Percentiles rank a stretch among this genome's conserved stretches.
These are phyloP conservation scores for Mylabris sibirica DNA, from an alignment of 2,888 invertebrate genomes.

Conservation along the genomic window DNA sequence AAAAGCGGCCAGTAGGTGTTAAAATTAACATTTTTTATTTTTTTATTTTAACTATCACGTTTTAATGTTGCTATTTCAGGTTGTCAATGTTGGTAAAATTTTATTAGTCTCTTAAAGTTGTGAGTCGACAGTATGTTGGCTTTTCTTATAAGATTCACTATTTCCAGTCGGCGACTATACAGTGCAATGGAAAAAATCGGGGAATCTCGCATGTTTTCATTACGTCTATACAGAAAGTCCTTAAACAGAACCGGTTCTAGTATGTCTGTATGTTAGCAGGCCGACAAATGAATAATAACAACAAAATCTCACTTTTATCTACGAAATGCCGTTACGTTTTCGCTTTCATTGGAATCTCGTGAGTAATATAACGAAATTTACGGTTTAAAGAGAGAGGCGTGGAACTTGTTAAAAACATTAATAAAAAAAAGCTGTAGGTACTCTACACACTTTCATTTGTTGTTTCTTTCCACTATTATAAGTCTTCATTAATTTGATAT, in stretches of 20 bases:
- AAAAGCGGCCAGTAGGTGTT: too few relatives aligned
- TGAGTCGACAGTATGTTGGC: too few relatives aligned
- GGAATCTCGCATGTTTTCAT: background rate
- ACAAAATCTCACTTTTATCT: constrained; percentile 9
- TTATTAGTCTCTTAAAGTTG: too few relatives aligned
- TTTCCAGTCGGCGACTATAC: too few relatives aligned
- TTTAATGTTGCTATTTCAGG: too few relatives aligned
- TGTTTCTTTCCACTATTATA: background rate
- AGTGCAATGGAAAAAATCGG: background rate
- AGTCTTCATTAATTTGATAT: background rate
- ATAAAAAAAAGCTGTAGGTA: too few relatives aligned
- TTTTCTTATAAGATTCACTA: too few relatives aligned
- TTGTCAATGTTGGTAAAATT: too few relatives aligned
- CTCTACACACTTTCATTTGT: background rate
- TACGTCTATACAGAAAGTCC: background rate
- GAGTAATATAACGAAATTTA: constrained; percentile 30
- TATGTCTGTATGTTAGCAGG: background rate
- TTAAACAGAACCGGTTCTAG: constrained; percentile 4
- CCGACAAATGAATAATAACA: constrained; percentile 2
- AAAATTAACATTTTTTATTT: too few relatives aligned
- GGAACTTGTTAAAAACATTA: too few relatives aligned
- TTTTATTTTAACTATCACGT: too few relatives aligned
- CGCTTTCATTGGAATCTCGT: constrained; percentile 52
- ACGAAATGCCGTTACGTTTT: constrained; percentile 40
- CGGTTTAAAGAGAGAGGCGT: constrained; percentile 33